Percentiles rank a stretch among this genome's conserved stretches.
These are phyloP conservation scores for Euborellia annulipes DNA, from an alignment of 1,140 invertebrate genomes.

Conservation along the genomic window DNA sequence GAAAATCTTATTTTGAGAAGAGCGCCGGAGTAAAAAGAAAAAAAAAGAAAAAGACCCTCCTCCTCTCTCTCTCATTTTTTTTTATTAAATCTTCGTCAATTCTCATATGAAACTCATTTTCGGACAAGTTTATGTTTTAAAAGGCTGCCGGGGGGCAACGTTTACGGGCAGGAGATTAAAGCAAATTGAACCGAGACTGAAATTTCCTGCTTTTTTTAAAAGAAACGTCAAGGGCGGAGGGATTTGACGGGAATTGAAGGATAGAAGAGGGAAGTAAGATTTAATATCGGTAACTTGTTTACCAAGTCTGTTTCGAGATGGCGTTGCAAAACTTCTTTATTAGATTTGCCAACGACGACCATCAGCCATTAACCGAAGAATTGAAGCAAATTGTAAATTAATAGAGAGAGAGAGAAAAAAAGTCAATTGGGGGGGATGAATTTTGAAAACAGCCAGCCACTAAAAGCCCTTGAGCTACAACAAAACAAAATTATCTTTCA, in stretches of 20 bases:
- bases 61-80: conserved; percentile 18
- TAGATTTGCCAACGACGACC: conserved; percentile 14
- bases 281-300: conserved; percentile 12
- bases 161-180: conserved; percentile 13
- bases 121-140: conserved; percentile 14
- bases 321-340: conserved; percentile 11
- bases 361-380: conserved; percentile 12
- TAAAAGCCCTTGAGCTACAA: too few relatives aligned
- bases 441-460: too few relatives aligned
- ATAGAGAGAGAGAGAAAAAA: conserved; percentile 2
- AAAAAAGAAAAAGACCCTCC: conserved; percentile 32
- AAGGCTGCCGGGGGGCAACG: conserved; percentile 13
- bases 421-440: too few relatives aligned
- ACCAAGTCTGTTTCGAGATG: conserved; percentile 7
- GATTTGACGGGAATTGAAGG: conserved; percentile 10
- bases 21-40: conserved; percentile 28
- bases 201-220: conserved; percentile 13
- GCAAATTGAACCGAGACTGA: conserved; percentile 14
- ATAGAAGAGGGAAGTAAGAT: conserved; percentile 9
- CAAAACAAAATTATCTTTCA: too few relatives aligned
- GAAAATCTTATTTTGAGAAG: conserved; percentile 13
- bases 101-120: conserved; percentile 16
- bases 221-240: conserved; percentile 8
- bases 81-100: conserved; percentile 15
- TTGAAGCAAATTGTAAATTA: conserved; percentile 12